Base-by-base conservation (phyloP, 2,797 vertebrate genomes). In the Zenarchopterus dispar region DNA sequence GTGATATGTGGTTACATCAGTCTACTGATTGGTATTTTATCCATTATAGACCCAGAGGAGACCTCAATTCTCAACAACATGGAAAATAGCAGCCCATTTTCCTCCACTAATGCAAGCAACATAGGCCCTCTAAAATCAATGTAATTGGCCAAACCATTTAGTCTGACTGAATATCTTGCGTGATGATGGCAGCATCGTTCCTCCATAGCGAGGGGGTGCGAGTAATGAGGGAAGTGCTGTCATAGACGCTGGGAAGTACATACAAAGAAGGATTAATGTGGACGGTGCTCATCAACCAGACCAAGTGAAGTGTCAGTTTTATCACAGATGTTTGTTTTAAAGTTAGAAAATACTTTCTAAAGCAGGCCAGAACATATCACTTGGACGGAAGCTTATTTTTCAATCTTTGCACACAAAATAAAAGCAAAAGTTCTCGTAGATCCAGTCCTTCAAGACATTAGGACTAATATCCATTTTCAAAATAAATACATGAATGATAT, bases 51-150 rank as follows among this genome's bases (percentile, higher is more conserved):
- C 48, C 42, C 75, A 39, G 64, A 72, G 39, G 55, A 72, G 78
- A 70, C 59, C 78, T 72, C 65, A 77, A 73, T 83, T 79, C 72
- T 73, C 74, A 28, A 61, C 70, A 70, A 78, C 73, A 65, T 69
- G 66, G 75, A 76, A 83, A 89, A 86, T 77, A 66, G 78, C 63
- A 71, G 78, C 76, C 77, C 79, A 79, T 88, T 88, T 87, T 75
- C 81, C 74, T 63, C 55, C 31, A 22, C 84, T 88, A 89, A 91
- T 83, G 83, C 84, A 87, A 88, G 85, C 82, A 73, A 72, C 77
- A 88, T 52, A 78, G 77, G 74, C 78, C 67, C 70, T 80, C 82
- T 77, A 71, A 84, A 89, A 88, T 89, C 78, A 86, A 78, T 78
- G 78, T 85, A 88, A 89, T 84, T 86, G 84, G 74, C 54, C 11